Conservation (phyloP, 2,888 invertebrate genomes). For the Thymelicus sylvestris region DNA sequence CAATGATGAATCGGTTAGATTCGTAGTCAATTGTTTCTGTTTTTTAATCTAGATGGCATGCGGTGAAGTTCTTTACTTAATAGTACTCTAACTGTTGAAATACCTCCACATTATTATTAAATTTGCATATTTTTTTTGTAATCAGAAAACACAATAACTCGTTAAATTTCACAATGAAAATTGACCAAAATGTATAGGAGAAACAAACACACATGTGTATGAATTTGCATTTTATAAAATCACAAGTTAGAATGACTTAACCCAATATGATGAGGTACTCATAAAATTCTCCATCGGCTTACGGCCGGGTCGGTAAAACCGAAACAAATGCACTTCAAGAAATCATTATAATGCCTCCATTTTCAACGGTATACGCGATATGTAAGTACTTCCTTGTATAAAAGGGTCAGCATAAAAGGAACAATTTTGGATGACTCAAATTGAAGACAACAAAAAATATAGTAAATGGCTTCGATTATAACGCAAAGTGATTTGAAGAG, state of each 20-base stretch:
- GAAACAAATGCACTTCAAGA: conserved; percentile 27
- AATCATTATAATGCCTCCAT: conserved; percentile 35
- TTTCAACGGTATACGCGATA: conserved; percentile 33
- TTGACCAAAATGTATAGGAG: background rate
- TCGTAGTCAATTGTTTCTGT: too few relatives aligned
- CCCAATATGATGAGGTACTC: conserved; percentile 18
- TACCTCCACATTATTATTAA: too few relatives aligned
- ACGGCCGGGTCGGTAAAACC: conserved; percentile 29
- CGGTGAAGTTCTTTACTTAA: too few relatives aligned
- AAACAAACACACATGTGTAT: background rate
- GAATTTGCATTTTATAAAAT: background rate
- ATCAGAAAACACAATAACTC: too few relatives aligned
- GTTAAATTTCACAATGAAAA: too few relatives aligned
- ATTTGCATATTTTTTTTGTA: too few relatives aligned
- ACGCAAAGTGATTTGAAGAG: background rate
- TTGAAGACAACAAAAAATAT: conserved; percentile 16
- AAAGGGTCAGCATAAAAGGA: conserved; percentile 23
- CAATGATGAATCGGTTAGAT: too few relatives aligned
- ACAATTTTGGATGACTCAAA: conserved; percentile 33
- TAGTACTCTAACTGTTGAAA: too few relatives aligned
- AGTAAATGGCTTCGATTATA: background rate
- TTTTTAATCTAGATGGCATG: too few relatives aligned
- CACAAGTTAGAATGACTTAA: conserved; percentile 12
- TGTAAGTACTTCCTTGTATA: conserved; percentile 34
- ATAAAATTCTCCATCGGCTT: conserved; percentile 28